These are phyloP conservation scores for Sebastes flavidus DNA, from an alignment of 2,797 vertebrate species.

Conservation along the genomic window DNA sequence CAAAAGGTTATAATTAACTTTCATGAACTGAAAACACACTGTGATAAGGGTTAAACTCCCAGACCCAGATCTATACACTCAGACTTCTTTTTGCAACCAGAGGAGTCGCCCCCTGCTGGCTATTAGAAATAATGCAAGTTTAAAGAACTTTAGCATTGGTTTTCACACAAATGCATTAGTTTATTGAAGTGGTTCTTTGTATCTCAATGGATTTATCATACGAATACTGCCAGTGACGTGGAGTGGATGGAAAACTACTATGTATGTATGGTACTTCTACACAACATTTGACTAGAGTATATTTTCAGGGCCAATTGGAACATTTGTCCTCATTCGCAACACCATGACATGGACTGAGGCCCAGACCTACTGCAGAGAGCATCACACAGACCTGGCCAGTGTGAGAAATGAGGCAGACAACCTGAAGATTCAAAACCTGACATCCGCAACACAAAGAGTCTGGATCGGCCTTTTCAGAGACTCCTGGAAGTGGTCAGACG, in stretches of 20 bases:
- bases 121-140: no score
- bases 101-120: no score
- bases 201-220: not conserved
- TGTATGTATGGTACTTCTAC: not conserved
- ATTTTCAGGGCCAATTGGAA: not conserved
- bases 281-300: not conserved
- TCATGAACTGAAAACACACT: no score
- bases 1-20: no score
- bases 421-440: not conserved
- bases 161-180: not conserved
- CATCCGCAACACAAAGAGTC: accelerated
- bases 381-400: not conserved
- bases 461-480: not conserved
- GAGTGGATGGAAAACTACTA: not conserved
- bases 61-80: no score
- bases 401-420: not conserved
- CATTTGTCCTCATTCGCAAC: no score
- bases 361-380: not conserved
- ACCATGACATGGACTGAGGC: no score
- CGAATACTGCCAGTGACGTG: not conserved
- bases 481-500: not conserved
- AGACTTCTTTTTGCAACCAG: no score
- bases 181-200: not conserved
- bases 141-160: no score
- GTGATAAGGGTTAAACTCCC: no score